These are phyloP conservation scores for Actinopyga echinites DNA, from an alignment of 53 echinoderm and acorn worm genomes.

Conservation along the genomic window DNA sequence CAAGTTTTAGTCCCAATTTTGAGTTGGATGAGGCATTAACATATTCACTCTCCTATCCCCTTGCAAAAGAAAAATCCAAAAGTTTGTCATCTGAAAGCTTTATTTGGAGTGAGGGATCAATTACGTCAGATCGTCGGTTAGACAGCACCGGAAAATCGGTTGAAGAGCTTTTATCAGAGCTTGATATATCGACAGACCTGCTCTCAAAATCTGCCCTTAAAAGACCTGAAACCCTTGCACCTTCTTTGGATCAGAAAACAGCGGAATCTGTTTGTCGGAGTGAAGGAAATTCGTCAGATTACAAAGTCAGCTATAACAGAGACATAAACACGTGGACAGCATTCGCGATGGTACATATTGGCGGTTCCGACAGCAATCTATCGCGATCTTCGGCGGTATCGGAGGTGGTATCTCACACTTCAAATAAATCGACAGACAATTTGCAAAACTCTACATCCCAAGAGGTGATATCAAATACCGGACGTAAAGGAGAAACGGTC, in stretches of 20 bases:
- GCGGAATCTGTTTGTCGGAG: constrained; percentile 31
- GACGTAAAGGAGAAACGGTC: too few species aligned
- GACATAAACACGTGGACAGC: constrained; percentile 98
- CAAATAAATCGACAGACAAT: constrained; percentile 5
- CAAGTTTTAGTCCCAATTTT: constrained; percentile 16
- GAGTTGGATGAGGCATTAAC: constrained; percentile 30
- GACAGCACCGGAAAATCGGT: constrained; percentile 29
- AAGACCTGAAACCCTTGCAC: constrained; percentile 23
- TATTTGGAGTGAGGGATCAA: constrained; percentile 46
- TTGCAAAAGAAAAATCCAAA: constrained; percentile 7
- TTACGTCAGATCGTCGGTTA: constrained; percentile 8
- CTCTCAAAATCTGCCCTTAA: constrained; percentile 12
- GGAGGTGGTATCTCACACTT: constrained; percentile 11
- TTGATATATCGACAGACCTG: constrained; percentile 37
- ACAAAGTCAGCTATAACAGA: constrained; percentile 82
- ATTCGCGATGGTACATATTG: constrained; percentile 90
- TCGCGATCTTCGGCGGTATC: constrained; percentile 23
- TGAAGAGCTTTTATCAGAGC: constrained; percentile 34
- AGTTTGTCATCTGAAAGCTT: constrained; percentile 43
- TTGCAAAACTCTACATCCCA: too few species aligned
- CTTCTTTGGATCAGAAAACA: constrained; percentile 16
- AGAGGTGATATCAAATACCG: too few species aligned
- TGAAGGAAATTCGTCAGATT: constrained; percentile 72
- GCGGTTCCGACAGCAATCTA: constrained; percentile 51
- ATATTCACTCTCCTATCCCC: constrained; percentile 24